phyloP scores from a whole-genome alignment of 2,888 invertebrate species.

The Lasioglossum malachurum region DNA sequence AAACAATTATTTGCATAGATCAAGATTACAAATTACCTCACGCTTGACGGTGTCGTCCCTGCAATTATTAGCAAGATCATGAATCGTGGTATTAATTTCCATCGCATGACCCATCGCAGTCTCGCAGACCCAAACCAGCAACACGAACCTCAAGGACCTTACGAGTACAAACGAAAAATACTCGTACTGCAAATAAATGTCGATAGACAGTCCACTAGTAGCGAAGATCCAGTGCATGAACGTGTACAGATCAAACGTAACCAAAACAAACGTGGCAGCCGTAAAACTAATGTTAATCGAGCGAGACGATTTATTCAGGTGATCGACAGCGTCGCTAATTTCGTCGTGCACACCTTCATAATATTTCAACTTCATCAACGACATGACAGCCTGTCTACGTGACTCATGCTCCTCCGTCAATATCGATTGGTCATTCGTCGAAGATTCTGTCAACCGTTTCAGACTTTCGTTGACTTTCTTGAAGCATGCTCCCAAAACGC shows the following conservation, averaged over 20 bases:
- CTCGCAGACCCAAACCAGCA: background rate
- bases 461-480: background rate
- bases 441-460: background rate
- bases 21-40: background rate
- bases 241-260: background rate
- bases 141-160: too few relatives aligned
- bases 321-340: background rate
- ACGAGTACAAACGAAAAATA: too few relatives aligned
- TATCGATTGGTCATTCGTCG: background rate
- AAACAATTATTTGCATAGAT: too few relatives aligned
- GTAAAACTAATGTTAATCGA: background rate
- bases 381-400: background rate
- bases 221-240: accelerated
- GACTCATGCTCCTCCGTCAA: background rate
- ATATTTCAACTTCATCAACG: background rate
- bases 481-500: background rate
- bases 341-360: background rate
- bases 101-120: background rate
- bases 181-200: too few relatives aligned
- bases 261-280: background rate
- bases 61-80: background rate
- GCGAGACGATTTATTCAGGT: background rate
- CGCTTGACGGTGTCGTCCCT: background rate
- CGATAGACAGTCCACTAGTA: too few relatives aligned
- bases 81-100: background rate